phyloP scores from a whole-genome alignment of 2,888 invertebrate genomes.

The Shargacucullia verbasci region DNA sequence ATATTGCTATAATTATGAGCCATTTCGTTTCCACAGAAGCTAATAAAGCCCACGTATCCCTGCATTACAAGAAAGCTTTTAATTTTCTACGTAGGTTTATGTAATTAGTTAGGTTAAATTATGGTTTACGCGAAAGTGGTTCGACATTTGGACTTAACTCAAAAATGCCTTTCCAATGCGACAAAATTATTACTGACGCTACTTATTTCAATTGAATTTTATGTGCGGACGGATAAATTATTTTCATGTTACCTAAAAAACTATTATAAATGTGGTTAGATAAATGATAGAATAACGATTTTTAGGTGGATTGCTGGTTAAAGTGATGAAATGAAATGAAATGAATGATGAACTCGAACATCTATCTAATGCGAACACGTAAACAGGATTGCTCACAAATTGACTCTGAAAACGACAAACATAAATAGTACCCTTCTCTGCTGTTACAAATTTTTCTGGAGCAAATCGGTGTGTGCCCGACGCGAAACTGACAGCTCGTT shows the following conservation, averaged over 20 bases:
- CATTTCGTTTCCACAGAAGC: conserved; percentile 78
- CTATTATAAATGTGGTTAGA: no score
- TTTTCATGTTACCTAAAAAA: no score
- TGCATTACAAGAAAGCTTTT: conserved; percentile 71
- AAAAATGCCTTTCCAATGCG: not conserved
- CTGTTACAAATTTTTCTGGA: conserved; percentile 57
- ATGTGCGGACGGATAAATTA: not conserved
- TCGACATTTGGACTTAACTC: not conserved
- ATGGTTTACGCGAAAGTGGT: conserved; percentile 3
- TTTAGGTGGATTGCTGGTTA: no score
- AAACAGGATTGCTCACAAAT: conserved; percentile 58
- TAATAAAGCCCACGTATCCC: conserved; percentile 77
- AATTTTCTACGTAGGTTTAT: conserved; percentile 55
- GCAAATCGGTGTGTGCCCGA: conserved; percentile 69
- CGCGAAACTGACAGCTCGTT: conserved; percentile 76
- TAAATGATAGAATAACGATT: no score
- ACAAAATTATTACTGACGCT: conserved; percentile 2
- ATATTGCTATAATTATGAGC: conserved; percentile 84
- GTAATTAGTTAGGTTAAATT: conserved; percentile 21
- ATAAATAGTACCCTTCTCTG: conserved; percentile 66
- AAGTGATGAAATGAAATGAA: no score
- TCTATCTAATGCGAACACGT: conserved; percentile 28
- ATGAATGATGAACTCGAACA: conserved; percentile 16
- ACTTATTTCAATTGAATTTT: not conserved
- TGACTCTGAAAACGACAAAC: conserved; percentile 65